Conservation (phyloP, 2,888 invertebrate species). For the Branchipolynoe longqiensis region DNA sequence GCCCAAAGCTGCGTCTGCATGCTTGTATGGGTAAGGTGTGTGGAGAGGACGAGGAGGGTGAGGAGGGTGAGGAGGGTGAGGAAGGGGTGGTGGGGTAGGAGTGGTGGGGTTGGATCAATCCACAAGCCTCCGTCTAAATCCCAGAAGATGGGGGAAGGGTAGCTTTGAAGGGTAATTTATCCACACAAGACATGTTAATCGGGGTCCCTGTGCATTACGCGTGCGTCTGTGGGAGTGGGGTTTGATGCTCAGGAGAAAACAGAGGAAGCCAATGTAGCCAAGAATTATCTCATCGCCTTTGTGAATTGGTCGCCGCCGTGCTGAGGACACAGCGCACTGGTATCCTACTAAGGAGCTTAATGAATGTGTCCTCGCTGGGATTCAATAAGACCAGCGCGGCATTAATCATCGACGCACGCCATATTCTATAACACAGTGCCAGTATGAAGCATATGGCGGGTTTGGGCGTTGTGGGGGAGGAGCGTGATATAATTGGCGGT, state of each 20-base stretch:
- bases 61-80: neutral
- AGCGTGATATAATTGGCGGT: no score
- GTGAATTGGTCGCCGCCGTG: conserved; percentile 21
- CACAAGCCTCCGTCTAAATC: neutral
- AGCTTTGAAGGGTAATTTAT: conserved; percentile 37
- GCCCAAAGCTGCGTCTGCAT: no score
- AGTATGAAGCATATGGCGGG: no score
- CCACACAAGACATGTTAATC: conserved; percentile 35
- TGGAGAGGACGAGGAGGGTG: neutral
- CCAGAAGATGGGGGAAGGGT: conserved; percentile 3
- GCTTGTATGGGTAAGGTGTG: no score
- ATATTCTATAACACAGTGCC: conserved; percentile 36
- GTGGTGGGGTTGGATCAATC: conserved; percentile 8
- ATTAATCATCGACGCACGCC: conserved; percentile 30
- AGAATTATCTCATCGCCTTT: conserved; percentile 16
- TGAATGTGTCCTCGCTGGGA: conserved; percentile 24
- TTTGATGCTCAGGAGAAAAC: neutral
- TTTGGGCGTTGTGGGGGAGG: no score
- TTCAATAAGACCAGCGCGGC: neutral
- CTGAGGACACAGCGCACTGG: neutral
- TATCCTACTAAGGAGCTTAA: conserved; percentile 7
- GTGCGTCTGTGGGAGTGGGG: neutral
- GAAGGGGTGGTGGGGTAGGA: neutral
- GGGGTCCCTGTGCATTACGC: neutral
- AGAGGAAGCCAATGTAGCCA: conserved; percentile 29